A percentile compares a stretch with the other conserved stretches of the same genome.
Evolutionary conservation across 1,140 invertebrate species (phyloP).

Genomic region (Sycobia sp.): DNA sequence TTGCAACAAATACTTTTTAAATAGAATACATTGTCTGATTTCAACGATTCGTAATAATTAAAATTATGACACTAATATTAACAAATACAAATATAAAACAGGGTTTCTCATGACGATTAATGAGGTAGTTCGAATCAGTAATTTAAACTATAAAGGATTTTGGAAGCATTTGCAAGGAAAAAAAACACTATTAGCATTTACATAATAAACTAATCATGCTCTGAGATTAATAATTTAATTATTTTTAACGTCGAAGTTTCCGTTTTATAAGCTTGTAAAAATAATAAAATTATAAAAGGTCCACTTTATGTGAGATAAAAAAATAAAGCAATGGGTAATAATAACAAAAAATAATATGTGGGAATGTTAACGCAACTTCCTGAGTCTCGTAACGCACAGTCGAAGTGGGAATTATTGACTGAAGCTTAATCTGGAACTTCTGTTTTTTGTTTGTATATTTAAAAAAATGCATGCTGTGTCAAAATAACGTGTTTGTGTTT

Average conservation of each 20-base stretch:
- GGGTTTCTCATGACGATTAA: slow-evolving; percentile 8
- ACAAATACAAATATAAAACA: slow-evolving; percentile 2
- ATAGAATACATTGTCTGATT: neutral
- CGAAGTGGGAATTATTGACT: slow-evolving; percentile 3
- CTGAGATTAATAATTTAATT: neutral
- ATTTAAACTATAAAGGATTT: neutral
- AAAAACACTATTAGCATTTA: neutral
- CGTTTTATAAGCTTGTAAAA: slow-evolving; percentile 5
- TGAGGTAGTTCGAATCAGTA: neutral
- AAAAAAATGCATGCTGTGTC: slow-evolving; percentile 21
- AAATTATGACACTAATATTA: neutral
- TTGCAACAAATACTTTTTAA: too few relatives aligned
- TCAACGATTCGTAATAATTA: slow-evolving; percentile 12
- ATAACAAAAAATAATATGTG: slow-evolving; percentile 34
- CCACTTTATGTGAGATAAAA: slow-evolving; percentile 4
- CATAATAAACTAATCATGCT: slow-evolving; percentile 9
- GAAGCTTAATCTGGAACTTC: neutral
- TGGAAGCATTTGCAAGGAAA: neutral
- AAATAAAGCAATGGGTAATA: slow-evolving; percentile 35
- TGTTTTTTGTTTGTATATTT: neutral
- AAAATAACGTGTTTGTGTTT: too few relatives aligned
- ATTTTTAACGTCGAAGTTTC: slow-evolving; percentile 7
- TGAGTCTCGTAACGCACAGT: slow-evolving; percentile 54
- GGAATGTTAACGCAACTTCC: slow-evolving; percentile 59
- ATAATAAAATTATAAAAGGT: slow-evolving; percentile 1